A percentile compares a stretch with the other conserved stretches of the same genome.
Conservation (phyloP, 2,888 invertebrate species). For the Rhabditoides inermis region DNA sequence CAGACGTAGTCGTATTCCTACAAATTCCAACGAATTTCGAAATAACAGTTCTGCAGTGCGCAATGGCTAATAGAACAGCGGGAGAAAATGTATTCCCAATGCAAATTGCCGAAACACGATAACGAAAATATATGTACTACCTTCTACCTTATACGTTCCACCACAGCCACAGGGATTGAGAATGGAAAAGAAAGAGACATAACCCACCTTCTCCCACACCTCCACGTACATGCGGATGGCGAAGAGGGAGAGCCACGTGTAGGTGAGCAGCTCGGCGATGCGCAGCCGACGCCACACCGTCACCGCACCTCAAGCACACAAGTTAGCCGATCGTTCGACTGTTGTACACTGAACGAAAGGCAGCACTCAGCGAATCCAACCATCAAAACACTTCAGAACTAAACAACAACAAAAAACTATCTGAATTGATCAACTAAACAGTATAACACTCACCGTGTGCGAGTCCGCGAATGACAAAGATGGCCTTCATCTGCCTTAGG, state of each 20-base stretch:
- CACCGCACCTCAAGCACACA: constrained; percentile 17
- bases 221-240: constrained; percentile 53
- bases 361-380: neutral
- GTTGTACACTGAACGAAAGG: no score
- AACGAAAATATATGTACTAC: no score
- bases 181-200: no score
- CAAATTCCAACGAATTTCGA: no score
- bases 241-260: constrained; percentile 58
- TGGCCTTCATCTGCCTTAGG: constrained; percentile 36
- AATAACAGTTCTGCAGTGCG: no score
- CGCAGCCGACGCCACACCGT: constrained; percentile 55
- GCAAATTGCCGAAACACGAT: no score
- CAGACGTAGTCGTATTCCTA: no score
- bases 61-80: no score
- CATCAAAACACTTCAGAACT: neutral
- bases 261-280: constrained; percentile 56
- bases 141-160: no score
- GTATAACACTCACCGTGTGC: constrained; percentile 32
- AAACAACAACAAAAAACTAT: neutral
- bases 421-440: neutral
- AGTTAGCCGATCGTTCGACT: no score
- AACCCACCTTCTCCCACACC: constrained; percentile 35
- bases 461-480: constrained; percentile 51
- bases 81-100: no score
- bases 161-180: no score